Evolutionary conservation across 1,140 invertebrate species (phyloP), one percentile per base, ranked within the genome.

Genomic region (Zelostemma sp.): DNA sequence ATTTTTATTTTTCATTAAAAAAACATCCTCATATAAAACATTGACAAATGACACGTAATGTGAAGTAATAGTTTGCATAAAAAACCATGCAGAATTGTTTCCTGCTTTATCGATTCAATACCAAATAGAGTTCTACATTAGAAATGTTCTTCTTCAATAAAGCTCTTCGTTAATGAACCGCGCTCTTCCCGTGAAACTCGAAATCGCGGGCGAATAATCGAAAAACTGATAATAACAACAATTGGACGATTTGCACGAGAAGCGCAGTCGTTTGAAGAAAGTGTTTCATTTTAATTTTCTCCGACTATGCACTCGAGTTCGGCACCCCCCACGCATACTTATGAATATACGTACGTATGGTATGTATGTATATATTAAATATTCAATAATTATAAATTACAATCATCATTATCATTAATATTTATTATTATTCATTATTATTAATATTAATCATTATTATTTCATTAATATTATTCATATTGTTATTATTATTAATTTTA

Each of bases 321-420:
- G 47, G 70, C 55, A 73, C n/a, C 65, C 64, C 73, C 48, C 60
- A 72, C 76, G 72, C 68, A 63, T 81, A 80, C 79, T 80, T 82
- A 81, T 77, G 35, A 68, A 63, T 68, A 55, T 68, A 68, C 48
- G 66, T 68, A 68, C 55, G 46, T 48, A 48, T 48, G 55, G 63
- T 66, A 66, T 62, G 61, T 70, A 46, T 64, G 56, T 67, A 63
- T 67, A 76, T 80, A 77, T 78, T 80, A 80, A 81, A 79, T 78
- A 81, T 81, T 25, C 79, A 79, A 80, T 82, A 79, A 80, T 82
- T 80, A 82, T 80, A 82, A 81, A 80, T 81, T 82, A 82, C 77
- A 81, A 82, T 81, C 69, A 77, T 80, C 63, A 66, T 79, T 55
- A 72, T 54, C 17, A 61, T 43, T 62, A 65, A 47, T 64, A 40